Evolutionary conservation across 2,113 vertebrate species (phyloP).

Genomic region (Sialia sialis): DNA sequence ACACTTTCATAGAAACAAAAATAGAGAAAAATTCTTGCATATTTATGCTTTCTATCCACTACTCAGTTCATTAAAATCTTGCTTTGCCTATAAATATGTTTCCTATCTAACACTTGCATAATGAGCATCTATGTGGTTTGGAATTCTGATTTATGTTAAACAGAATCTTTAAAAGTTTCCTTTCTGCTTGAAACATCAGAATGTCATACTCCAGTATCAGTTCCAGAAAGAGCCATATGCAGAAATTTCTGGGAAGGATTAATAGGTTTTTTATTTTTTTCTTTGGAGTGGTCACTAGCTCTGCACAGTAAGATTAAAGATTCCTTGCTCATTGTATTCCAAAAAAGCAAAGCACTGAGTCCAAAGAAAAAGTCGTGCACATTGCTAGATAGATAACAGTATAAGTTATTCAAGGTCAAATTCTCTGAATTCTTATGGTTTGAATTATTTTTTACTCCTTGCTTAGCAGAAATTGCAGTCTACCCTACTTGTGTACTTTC

Average conservation of each 20-base stretch:
- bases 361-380: background rate
- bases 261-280: background rate
- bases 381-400: background rate
- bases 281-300: background rate
- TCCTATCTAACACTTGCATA: background rate
- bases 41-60: background rate
- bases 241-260: background rate
- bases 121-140: background rate
- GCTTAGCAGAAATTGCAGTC: background rate
- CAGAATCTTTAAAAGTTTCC: background rate
- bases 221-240: background rate
- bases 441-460: background rate
- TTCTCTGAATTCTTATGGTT: background rate
- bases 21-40: background rate
- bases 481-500: background rate
- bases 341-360: background rate
- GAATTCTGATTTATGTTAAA: background rate
- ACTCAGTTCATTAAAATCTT: background rate
- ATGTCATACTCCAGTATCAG: background rate
- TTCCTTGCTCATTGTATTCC: background rate
- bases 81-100: background rate
- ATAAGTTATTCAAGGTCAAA: background rate
- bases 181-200: background rate
- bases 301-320: background rate
- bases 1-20: background rate